Base-by-base conservation (phyloP, 92 coral and sea anemone species). In the Heliopora coerulea region DNA sequence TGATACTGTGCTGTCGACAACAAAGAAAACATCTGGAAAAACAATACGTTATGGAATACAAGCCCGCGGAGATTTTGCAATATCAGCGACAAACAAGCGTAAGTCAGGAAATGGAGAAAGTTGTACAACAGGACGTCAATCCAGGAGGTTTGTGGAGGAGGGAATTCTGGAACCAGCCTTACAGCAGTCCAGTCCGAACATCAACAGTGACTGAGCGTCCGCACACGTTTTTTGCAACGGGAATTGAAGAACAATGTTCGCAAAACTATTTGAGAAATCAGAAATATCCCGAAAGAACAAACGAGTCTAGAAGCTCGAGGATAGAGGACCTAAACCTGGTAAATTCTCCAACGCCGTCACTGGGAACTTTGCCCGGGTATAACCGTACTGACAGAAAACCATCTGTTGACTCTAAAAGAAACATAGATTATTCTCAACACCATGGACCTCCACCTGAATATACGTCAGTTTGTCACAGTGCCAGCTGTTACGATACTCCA, bases 11-110 rank as follows among this genome's bases (percentile, higher is more conserved):
- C 28, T 70, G 63, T 54, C 62, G 77, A 54, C 52, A 50, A n/a
- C 77, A 70, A 70, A 57, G 77, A 18, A 70, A 70, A 25, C 21
- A 70, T 33, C 50, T 70, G 3, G 77, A 70, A 39, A 70, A 70
- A 25, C 44, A 70, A 52, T 70, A 70, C 24, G 63, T 30, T 1
- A 28, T 18, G 17, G 49, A 70, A 32, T 70, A 70, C 50, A 57
- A 54, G 11, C 77, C 63, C 17, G 44, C 52, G n/a, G 33, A 21
- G 18, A 3, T 70, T 6, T 52, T 70, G 19, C 49, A 70, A 50
- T 26, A 70, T 19, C 3, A 35, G 13, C 49, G 54, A 8, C 63
- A 30, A 27, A 50, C 27, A 2, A 54, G 30, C 50, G 50, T 35
- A 18, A 26, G 23, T 25, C 77, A 50, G 23, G 77, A 70, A 23